phyloP scores from a whole-genome alignment of 1,140 invertebrate genomes.

The Carcinoscorpius rotundicauda region DNA sequence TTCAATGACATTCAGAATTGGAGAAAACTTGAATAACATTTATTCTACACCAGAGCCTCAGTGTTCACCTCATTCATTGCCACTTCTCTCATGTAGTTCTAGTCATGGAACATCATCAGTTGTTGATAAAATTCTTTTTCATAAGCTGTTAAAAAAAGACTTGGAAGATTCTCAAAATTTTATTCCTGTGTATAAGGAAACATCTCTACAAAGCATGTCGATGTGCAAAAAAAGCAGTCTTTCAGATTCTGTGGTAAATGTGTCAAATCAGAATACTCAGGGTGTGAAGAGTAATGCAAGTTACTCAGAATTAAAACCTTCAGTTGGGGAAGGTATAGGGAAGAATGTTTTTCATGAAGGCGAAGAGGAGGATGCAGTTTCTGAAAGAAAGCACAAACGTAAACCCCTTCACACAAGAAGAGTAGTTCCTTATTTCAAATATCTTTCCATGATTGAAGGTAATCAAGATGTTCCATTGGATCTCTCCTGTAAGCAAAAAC shows the following conservation, averaged over 20 bases:
- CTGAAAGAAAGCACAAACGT: slow-evolving; percentile 9
- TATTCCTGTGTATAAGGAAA: background rate
- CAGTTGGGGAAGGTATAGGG: background rate
- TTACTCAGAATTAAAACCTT: background rate
- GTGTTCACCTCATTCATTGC: too few relatives aligned
- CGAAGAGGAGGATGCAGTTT: background rate
- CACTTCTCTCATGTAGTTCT: too few relatives aligned
- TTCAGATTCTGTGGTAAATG: background rate
- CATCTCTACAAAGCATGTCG: background rate
- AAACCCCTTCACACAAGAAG: slow-evolving; percentile 17
- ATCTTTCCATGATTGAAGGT: slow-evolving; percentile 17
- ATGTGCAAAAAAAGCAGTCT: background rate
- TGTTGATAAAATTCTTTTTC: too few relatives aligned
- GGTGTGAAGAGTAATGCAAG: too few relatives aligned
- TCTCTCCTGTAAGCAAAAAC: slow-evolving; percentile 2
- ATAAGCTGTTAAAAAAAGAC: too few relatives aligned
- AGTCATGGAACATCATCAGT: background rate
- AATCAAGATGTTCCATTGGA: slow-evolving; percentile 15
- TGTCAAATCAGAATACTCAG: background rate
- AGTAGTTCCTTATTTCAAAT: slow-evolving; percentile 21
- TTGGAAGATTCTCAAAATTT: too few relatives aligned
- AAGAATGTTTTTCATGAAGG: background rate
- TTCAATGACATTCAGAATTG: too few relatives aligned
- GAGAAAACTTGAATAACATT: background rate
- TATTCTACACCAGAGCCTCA: too few relatives aligned